Conservation (phyloP, 2,113 vertebrate species). For the Pardalotus punctatus region DNA sequence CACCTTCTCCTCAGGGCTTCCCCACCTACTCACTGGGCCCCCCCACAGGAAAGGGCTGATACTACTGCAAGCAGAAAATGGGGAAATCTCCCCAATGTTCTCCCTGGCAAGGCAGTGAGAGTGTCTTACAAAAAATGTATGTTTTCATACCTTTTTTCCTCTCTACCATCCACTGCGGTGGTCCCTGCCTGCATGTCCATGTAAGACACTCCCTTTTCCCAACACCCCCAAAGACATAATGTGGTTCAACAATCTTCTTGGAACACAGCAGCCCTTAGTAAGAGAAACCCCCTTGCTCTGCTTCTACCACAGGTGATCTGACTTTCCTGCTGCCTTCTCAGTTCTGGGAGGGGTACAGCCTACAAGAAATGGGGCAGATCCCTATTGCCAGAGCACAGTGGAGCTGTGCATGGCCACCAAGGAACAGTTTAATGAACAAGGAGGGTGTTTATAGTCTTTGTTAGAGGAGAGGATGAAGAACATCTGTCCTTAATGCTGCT, state of each 20-base stretch:
- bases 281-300: neutral
- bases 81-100: neutral
- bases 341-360: neutral
- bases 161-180: neutral
- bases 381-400: fast-evolving
- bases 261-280: neutral
- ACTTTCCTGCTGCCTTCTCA: neutral
- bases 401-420: no score
- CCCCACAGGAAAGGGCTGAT: neutral
- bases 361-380: neutral
- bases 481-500: neutral
- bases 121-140: fast-evolving
- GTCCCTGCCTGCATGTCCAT: neutral
- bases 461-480: neutral
- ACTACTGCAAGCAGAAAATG: neutral
- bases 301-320: neutral
- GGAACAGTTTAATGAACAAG: no score
- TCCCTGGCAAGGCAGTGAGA: neutral
- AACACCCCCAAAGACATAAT: fast-evolving
- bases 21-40: neutral
- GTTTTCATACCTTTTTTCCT: neutral
- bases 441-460: neutral
- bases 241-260: neutral
- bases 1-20: neutral
- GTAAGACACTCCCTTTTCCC: neutral